Percentiles rank a stretch among this genome's conserved stretches.
These are phyloP conservation scores for Neocrepidodera transversa DNA, from an alignment of 2,888 invertebrate species.

Conservation along the genomic window DNA sequence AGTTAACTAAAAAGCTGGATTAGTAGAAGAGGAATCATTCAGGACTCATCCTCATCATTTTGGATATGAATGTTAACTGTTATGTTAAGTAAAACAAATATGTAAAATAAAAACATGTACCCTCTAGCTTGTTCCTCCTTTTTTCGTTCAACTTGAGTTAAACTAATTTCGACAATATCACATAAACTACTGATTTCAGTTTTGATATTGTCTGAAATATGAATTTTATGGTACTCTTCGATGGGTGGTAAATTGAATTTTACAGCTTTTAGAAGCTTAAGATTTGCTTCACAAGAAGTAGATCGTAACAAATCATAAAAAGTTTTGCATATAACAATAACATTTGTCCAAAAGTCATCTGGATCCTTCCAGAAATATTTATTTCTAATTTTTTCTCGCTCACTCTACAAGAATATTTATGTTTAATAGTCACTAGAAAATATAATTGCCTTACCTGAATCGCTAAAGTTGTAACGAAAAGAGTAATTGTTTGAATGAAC, in stretches of 20 bases:
- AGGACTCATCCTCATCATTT: background rate
- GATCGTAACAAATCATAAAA: conserved; percentile 24
- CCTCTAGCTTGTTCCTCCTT: background rate
- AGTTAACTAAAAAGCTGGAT: background rate
- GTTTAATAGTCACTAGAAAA: background rate
- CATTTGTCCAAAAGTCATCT: conserved; percentile 36
- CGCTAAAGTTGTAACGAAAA: conserved; percentile 21
- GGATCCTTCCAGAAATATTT: conserved; percentile 36
- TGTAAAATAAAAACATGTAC: background rate
- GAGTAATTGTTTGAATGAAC: conserved; percentile 26
- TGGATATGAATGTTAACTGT: background rate
- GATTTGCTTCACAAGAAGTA: conserved; percentile 25
- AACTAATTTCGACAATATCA: background rate
- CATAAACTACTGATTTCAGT: background rate
- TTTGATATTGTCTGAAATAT: conserved; percentile 37
- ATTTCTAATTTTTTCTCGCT: conserved; percentile 30
- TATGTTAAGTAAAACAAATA: background rate
- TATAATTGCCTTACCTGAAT: conserved; percentile 27
- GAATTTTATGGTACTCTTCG: conserved; percentile 30
- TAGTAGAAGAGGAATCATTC: background rate
- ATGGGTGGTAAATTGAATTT: conserved; percentile 30
- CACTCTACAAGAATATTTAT: conserved; percentile 19
- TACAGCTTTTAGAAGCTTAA: conserved; percentile 26
- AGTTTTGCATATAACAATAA: conserved; percentile 23
- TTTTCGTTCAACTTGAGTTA: background rate